These are phyloP conservation scores for Taphrorychus bicolor DNA, from an alignment of 2,888 invertebrate species.

Conservation along the genomic window DNA sequence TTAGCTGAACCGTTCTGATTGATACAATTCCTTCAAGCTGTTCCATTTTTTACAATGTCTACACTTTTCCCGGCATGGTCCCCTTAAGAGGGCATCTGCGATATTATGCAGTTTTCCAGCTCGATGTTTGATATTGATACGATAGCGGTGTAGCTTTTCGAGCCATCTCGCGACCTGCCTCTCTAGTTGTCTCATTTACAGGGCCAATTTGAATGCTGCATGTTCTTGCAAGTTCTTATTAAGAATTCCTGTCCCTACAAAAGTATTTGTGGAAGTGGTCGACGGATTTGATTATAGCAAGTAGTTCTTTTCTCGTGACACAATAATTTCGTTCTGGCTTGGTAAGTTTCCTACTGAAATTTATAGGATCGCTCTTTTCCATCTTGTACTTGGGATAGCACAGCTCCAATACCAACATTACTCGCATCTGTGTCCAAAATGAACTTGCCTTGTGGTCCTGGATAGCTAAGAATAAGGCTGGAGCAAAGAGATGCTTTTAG, in stretches of 20 bases:
- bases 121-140: background rate
- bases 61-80: too few species aligned
- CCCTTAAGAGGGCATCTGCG: background rate
- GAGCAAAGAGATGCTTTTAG: too few species aligned
- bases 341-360: background rate
- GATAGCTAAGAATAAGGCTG: too few species aligned
- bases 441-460: too few species aligned
- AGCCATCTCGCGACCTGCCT: constrained; percentile 7
- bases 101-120: background rate
- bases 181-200: background rate
- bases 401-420: too few species aligned
- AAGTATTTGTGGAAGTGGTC: background rate
- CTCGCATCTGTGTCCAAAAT: too few species aligned
- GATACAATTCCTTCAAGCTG: too few species aligned
- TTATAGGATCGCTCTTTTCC: background rate
- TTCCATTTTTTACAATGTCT: too few species aligned
- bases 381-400: background rate
- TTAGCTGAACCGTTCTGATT: too few species aligned
- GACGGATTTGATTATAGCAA: background rate
- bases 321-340: too few species aligned
- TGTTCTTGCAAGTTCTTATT: constrained; percentile 9
- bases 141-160: background rate
- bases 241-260: background rate
- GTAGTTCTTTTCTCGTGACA: too few species aligned
- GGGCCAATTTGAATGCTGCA: constrained; percentile 1